Conservation (phyloP, 2,113 vertebrate genomes). For the Myrmecobius fasciatus region DNA sequence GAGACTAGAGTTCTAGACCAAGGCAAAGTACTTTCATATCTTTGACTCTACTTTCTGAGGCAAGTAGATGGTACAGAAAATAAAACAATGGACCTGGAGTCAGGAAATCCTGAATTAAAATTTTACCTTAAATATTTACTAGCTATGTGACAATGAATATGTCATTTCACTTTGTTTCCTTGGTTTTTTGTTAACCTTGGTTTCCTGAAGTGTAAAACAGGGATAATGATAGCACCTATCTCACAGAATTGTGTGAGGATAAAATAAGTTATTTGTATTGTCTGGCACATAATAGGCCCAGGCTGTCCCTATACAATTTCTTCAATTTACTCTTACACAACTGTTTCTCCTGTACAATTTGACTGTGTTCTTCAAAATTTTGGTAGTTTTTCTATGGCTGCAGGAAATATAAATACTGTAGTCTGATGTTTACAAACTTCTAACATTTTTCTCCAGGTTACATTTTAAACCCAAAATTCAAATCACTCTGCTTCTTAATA, state of each 20-base stretch:
- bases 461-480: not conserved
- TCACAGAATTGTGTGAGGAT: too few species aligned
- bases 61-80: too few species aligned
- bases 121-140: not conserved
- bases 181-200: too few species aligned
- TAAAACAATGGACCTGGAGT: not conserved
- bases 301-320: not conserved
- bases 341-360: not conserved
- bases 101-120: not conserved
- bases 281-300: too few species aligned
- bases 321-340: not conserved
- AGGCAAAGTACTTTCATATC: not conserved
- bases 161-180: too few species aligned
- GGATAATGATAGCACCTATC: too few species aligned
- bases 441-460: not conserved
- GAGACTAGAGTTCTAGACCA: not conserved
- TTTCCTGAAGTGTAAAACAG: too few species aligned
- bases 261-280: too few species aligned
- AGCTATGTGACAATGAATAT: too few species aligned
- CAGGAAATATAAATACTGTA: not conserved
- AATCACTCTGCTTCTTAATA: not conserved
- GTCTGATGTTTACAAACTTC: not conserved
- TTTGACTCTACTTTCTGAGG: not conserved
- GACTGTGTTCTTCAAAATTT: not conserved
- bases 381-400: not conserved